Conservation (phyloP, 64 coral and sea anemone species). For the Hydrozoanthus tunicans region DNA sequence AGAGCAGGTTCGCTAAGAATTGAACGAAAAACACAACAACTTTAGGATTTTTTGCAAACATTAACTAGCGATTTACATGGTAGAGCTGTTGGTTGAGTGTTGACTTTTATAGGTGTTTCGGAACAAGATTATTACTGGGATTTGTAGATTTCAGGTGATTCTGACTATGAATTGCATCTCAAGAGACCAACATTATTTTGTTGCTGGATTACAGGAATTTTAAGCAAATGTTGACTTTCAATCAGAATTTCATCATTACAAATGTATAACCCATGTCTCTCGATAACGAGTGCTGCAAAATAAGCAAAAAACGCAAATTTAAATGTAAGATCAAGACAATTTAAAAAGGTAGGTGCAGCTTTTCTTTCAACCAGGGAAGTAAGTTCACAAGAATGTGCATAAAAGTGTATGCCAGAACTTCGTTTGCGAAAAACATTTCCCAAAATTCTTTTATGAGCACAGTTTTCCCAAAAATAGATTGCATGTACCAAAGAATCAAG, state of each 20-base stretch:
- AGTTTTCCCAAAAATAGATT: too few relatives aligned
- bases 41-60: too few relatives aligned
- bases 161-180: slow-evolving; percentile 10
- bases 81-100: too few relatives aligned
- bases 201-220: neutral
- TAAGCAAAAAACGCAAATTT: neutral
- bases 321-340: neutral
- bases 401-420: neutral
- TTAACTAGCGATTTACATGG: too few relatives aligned
- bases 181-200: neutral
- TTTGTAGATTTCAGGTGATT: slow-evolving; percentile 9
- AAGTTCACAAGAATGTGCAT: neutral
- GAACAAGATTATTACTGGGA: neutral
- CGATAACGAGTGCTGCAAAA: too few relatives aligned
- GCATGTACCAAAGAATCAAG: too few relatives aligned
- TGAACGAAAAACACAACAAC: too few relatives aligned
- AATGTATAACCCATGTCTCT: neutral
- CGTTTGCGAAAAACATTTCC: too few relatives aligned
- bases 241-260: neutral
- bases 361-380: slow-evolving; percentile 18
- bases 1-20: too few relatives aligned
- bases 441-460: too few relatives aligned
- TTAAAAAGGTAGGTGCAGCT: neutral
- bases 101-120: neutral
- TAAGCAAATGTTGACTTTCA: neutral